Evolutionary conservation across 1,140 invertebrate genomes (phyloP), one percentile per base, ranked within the genome.

Genomic region (Anastrepha ludens): DNA sequence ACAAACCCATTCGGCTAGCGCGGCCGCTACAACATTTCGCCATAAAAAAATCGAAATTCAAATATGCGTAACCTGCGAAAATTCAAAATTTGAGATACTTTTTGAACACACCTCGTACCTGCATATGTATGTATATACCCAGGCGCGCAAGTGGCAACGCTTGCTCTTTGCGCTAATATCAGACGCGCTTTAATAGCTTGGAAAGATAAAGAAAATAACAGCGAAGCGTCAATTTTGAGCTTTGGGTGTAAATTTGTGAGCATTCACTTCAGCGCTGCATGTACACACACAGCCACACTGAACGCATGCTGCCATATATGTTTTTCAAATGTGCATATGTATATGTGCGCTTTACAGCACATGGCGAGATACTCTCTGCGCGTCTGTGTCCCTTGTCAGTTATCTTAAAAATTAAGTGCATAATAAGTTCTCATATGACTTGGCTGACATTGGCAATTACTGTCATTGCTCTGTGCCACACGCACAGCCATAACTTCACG

Each of bases 141-240:
- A 29, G 1, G 29, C 29, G 29, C 29, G 29, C 29, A 29, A 29
- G 29, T 29, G 29, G 29, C 29, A 29, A 29, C 29, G 29, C 29
- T 29, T 1, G 29, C 29, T 29, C n/a, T n/a, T n/a, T n/a, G n/a
- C n/a, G n/a, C n/a, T n/a, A n/a, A n/a, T n/a, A n/a, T n/a, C 29
- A 29, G 29, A 29, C 29, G 29, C 29, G 29, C 29, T 29, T 29
- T 29, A 81, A 81, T 81, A 55, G 47, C 47, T 41, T 81, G 50
- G 47, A 81, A 81, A 81, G 74, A 81, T 81, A 81, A 50, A n/a
- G 70, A 15, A 8, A 74, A 74, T 74, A 8, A 7, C n/a, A 55
- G 11, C 17, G 6, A 47, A n/a, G 4, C 17, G 50, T 67, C 15
- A 81, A 81, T 81, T 81, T 44, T 74, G 11, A 74, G 41, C 39